Evolutionary conservation across 2,797 vertebrate genomes (phyloP).

Genomic region (Sparus aurata): DNA sequence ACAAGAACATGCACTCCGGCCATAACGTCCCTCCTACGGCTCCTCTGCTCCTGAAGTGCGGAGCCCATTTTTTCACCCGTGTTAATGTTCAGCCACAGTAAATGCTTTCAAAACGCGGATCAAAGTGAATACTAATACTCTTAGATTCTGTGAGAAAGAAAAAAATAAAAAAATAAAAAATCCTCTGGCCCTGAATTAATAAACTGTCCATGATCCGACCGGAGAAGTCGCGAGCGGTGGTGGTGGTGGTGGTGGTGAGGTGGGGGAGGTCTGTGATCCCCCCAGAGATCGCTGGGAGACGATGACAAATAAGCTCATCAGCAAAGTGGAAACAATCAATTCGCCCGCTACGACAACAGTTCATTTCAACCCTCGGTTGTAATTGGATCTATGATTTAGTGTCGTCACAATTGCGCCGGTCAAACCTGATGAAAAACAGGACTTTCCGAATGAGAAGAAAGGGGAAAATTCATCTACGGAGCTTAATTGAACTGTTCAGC

Average conservation of each 20-base stretch:
- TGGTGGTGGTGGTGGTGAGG: no score
- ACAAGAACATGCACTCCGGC: slow-evolving; percentile 67
- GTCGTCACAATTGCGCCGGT: slow-evolving; percentile 6
- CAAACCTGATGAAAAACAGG: slow-evolving; percentile 16
- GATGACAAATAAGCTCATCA: slow-evolving; percentile 40
- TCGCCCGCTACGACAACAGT: slow-evolving; percentile 14
- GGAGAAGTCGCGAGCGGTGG: slow-evolving; percentile 4
- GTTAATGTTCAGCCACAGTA: slow-evolving; percentile 37
- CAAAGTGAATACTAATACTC: slow-evolving; percentile 21
- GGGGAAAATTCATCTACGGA: background rate
- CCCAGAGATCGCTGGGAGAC: slow-evolving; percentile 17
- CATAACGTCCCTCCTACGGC: slow-evolving; percentile 57
- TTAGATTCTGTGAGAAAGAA: background rate
- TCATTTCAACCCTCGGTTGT: slow-evolving; percentile 30
- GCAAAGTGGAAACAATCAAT: slow-evolving; percentile 48
- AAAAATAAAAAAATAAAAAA: background rate
- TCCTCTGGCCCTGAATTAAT: slow-evolving; percentile 3
- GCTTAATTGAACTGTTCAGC: background rate
- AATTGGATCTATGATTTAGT: slow-evolving; percentile 29
- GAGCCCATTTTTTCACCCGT: slow-evolving; percentile 28
- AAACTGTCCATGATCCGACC: slow-evolving; percentile 18
- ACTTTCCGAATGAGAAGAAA: background rate
- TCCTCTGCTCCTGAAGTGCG: slow-evolving; percentile 50
- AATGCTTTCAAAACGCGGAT: slow-evolving; percentile 45
- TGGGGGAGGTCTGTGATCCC: slow-evolving; percentile 4